Base-by-base conservation (phyloP, 2,113 vertebrate genomes). In the Pongo pygmaeus region DNA sequence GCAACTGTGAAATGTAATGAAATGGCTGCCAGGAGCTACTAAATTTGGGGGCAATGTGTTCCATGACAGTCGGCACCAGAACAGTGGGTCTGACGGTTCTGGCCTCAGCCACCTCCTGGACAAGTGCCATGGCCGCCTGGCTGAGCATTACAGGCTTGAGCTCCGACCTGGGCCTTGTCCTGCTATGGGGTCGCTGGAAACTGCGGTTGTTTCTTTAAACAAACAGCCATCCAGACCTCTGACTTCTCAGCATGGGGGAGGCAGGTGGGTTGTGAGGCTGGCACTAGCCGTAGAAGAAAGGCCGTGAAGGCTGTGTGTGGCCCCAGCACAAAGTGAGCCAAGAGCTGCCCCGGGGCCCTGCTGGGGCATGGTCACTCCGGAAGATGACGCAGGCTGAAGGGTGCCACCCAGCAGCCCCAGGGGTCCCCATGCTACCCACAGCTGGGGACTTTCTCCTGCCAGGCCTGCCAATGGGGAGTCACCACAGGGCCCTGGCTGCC, bases 41-140 rank as follows among this genome's bases (percentile, higher is more conserved):
- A 12, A 2, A 0, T 0, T 5, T 16, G 8, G 38, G 25, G n/a
- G 20, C 4, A 7, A 8, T 2, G 20, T 27, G 50, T 4, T 7
- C 5, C 0, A 1, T 1, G 22, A 40, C 75, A 7, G 4, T 1
- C 5, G 74, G 35, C 22, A 3, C 17, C 3, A 23, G 70, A 16
- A 2, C 23, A 8, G 0, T 10, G 7, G 55, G 59, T 40, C 40
- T n/a, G 72, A 5, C 9, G 70, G 3, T 8, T 35, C 46, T 46
- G 50, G 14, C 8, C n/a, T 59, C 20, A 22, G 64, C 59, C 75
- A 11, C 2, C 8, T 11, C 27, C n/a, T 11, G 67, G 64, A n/a
- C 0, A 13, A 10, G 2, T 2, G 11, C 6, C 38, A 23, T 1
- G 25, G 69, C 72, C 1, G 3, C 64, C 23, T 12, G 77, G 83